Evolutionary conservation across 2,797 vertebrate species (phyloP).

Genomic region (Microchirus variegatus): DNA sequence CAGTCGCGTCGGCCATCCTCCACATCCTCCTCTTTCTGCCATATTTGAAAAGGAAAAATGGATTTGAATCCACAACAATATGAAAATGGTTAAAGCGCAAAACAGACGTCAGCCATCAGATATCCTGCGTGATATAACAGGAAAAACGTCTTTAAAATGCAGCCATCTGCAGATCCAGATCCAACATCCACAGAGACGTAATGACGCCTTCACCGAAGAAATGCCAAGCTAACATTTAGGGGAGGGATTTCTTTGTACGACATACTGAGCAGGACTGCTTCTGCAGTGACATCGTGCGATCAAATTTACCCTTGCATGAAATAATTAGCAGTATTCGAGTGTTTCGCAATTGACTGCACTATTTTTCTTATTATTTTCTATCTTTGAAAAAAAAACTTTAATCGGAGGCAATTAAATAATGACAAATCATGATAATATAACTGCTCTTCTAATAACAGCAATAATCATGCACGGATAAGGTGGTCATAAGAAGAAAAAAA

Average conservation of each 20-base stretch:
- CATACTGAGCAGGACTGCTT: too few relatives aligned
- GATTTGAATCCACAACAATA: background rate
- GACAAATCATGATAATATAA: too few relatives aligned
- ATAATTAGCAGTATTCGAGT: background rate
- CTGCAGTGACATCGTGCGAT: conserved; percentile 60
- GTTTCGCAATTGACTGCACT: too few relatives aligned
- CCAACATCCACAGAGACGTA: background rate
- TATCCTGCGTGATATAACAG: background rate
- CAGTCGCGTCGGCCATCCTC: background rate
- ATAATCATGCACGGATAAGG: too few relatives aligned
- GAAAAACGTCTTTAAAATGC: background rate
- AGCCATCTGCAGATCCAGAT: background rate
- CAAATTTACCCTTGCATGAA: background rate
- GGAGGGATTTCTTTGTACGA: background rate
- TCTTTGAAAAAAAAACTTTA: too few relatives aligned
- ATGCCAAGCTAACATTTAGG: background rate
- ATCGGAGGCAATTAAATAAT: too few relatives aligned
- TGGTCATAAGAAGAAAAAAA: too few relatives aligned
- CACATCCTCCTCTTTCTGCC: background rate
- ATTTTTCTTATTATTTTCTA: too few relatives aligned
- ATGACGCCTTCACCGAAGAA: background rate
- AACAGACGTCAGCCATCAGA: background rate
- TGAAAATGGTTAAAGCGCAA: background rate
- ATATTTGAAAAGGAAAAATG: background rate
- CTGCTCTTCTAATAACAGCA: too few relatives aligned